phyloP scores from a whole-genome alignment of 2,888 invertebrate species.

The Globia sparganii region DNA sequence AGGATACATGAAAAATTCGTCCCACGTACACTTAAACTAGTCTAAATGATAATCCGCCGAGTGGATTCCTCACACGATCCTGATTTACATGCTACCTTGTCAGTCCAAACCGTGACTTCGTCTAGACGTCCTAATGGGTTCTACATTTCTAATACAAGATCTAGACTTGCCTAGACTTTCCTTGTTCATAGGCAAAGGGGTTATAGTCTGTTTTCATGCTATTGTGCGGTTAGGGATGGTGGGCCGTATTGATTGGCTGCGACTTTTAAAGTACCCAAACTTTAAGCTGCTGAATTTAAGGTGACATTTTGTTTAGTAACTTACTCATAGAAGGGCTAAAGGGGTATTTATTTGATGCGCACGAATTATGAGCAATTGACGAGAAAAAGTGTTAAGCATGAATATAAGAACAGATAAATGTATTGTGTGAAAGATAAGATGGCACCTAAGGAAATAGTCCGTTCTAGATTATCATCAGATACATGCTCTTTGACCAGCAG shows the following conservation, averaged over 20 bases:
- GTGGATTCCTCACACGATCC: conserved; percentile 56
- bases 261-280: conserved; percentile 19
- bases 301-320: conserved; percentile 14
- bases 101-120: conserved; percentile 48
- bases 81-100: conserved; percentile 59
- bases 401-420: background rate
- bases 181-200: conserved; percentile 28
- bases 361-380: background rate
- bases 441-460: background rate
- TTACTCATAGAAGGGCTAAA: background rate
- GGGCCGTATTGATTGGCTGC: conserved; percentile 43
- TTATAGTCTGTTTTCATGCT: conserved; percentile 42
- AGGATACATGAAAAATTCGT: conserved; percentile 26
- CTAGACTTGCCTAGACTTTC: conserved; percentile 32
- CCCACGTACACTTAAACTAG: conserved; percentile 51
- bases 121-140: conserved; percentile 63
- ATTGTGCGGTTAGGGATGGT: conserved; percentile 38
- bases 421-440: background rate
- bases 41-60: conserved; percentile 59
- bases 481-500: background rate
- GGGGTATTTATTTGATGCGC: background rate
- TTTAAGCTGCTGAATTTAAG: background rate
- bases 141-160: conserved; percentile 42
- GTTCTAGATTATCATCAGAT: background rate
- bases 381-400: background rate